phyloP scores from a whole-genome alignment of 2,113 vertebrate species.

The Eurypyga helias region DNA sequence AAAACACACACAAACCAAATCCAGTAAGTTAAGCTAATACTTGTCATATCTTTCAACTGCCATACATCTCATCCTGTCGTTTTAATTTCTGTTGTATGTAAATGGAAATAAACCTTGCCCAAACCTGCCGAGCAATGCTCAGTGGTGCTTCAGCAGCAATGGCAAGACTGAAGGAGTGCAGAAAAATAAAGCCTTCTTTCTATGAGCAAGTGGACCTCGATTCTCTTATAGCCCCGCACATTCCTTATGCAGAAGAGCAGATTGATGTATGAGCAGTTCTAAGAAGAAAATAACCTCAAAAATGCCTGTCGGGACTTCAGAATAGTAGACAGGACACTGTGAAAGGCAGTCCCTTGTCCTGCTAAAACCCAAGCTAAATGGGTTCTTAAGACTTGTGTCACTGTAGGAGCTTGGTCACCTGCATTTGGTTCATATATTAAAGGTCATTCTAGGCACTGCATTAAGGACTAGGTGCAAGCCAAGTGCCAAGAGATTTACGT shows the following conservation, averaged over 20 bases:
- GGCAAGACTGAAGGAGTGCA: background rate
- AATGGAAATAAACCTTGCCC: background rate
- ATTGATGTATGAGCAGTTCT: background rate
- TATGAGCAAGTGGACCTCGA: background rate
- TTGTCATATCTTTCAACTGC: background rate
- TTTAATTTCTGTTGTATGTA: background rate
- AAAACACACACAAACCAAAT: background rate
- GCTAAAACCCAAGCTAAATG: background rate
- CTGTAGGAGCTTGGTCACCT: background rate
- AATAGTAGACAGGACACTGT: background rate
- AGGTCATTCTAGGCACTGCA: background rate
- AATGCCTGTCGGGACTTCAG: background rate
- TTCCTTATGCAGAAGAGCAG: background rate
- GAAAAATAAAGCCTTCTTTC: background rate
- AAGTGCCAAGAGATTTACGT: background rate
- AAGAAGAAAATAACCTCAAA: background rate
- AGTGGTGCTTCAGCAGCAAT: background rate
- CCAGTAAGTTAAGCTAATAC: background rate
- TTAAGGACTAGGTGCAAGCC: background rate
- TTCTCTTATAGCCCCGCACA: background rate
- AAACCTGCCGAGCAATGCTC: background rate
- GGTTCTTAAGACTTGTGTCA: background rate
- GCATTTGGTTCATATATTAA: background rate
- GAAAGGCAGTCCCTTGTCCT: background rate
- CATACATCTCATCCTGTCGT: background rate